Evolutionary conservation across 2,113 vertebrate genomes (phyloP).

Genomic region (Pagrus major): DNA sequence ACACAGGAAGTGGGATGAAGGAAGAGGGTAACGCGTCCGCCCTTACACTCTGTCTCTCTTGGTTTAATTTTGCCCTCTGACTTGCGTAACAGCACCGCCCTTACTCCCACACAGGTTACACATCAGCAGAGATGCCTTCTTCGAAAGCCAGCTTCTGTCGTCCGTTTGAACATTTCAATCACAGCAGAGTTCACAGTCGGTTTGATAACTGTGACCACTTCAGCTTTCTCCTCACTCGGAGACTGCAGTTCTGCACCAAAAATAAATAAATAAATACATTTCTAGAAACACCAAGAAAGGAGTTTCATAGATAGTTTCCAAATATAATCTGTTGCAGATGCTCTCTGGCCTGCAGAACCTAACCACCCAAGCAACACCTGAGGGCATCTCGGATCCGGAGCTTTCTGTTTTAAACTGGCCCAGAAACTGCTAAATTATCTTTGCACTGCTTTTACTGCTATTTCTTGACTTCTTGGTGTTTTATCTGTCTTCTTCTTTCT

Average conservation of each 20-base stretch:
- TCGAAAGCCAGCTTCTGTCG: slow-evolving; percentile 9
- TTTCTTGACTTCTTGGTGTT: slow-evolving; percentile 1
- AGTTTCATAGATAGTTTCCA: not conserved
- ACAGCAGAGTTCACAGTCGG: slow-evolving; percentile 47
- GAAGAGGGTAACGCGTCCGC: not conserved
- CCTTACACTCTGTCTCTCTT: not conserved
- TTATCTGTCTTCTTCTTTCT: slow-evolving; percentile 1
- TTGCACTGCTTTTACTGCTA: not conserved
- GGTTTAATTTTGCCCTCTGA: slow-evolving; percentile 3
- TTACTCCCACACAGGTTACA: slow-evolving; percentile 24
- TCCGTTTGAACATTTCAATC: slow-evolving; percentile 43
- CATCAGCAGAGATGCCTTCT: slow-evolving; percentile 7
- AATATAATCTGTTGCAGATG: slow-evolving; percentile 10
- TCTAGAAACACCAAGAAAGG: not conserved
- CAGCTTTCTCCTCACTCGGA: not conserved
- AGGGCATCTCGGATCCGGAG: not conserved
- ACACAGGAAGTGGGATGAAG: slow-evolving; percentile 37
- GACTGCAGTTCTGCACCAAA: not conserved
- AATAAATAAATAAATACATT: not conserved
- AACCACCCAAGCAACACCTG: slow-evolving; percentile 1
- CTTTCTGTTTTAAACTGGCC: not conserved
- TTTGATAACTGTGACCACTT: slow-evolving; percentile 23
- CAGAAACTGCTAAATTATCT: slow-evolving; percentile 27
- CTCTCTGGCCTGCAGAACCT: not conserved
- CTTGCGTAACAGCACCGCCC: slow-evolving; percentile 9